These are phyloP conservation scores for Silvanus unidentatus DNA, from an alignment of 2,888 invertebrate species.

Conservation along the genomic window DNA sequence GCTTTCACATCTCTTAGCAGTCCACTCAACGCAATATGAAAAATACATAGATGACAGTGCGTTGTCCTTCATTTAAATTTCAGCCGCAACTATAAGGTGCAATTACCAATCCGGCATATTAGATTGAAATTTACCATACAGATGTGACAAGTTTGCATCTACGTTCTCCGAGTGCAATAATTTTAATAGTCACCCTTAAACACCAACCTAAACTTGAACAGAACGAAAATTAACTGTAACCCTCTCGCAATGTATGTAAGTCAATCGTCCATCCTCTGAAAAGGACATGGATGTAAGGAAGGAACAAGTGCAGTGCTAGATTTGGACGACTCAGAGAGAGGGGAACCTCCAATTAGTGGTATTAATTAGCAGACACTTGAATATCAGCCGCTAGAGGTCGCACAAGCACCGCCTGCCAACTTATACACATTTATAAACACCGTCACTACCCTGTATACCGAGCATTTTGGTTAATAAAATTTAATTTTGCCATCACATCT, in stretches of 20 bases:
- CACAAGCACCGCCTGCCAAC: conserved; percentile 15
- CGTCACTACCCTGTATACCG: not conserved
- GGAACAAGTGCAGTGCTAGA: not conserved
- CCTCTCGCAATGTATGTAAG: conserved; percentile 26
- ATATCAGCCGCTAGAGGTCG: conserved; percentile 37
- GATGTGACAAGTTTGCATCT: conserved; percentile 7
- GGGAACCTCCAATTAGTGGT: conserved; percentile 46
- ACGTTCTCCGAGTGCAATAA: conserved; percentile 1
- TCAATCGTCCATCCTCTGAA: conserved; percentile 13
- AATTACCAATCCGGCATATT: conserved; percentile 15
- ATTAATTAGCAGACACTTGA: conserved; percentile 47
- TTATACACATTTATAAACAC: conserved; percentile 2
- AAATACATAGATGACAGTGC: too few relatives aligned
- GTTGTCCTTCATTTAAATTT: too few relatives aligned
- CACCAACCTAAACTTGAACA: conserved; percentile 19
- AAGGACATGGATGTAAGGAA: too few relatives aligned
- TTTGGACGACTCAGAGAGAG: conserved; percentile 16
- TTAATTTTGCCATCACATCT: not conserved
- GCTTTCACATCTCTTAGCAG: too few relatives aligned
- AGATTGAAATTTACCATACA: conserved; percentile 16
- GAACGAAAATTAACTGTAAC: conserved; percentile 29
- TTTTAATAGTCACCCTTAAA: conserved; percentile 1
- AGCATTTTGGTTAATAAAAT: not conserved
- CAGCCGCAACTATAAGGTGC: too few relatives aligned
- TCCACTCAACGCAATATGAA: too few relatives aligned